Evolutionary conservation across 2,888 invertebrate genomes (phyloP).

Genomic region (Tipula vernalis): DNA sequence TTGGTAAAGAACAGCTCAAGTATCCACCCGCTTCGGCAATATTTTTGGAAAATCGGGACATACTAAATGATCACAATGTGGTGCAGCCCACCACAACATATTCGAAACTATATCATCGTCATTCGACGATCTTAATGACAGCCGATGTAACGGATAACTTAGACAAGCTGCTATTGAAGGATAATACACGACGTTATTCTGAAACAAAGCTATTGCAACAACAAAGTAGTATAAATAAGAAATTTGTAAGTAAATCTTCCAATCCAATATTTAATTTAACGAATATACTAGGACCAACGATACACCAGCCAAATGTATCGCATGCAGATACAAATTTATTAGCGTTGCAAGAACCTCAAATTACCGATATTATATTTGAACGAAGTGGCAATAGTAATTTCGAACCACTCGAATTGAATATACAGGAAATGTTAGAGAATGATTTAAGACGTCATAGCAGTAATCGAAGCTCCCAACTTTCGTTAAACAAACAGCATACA

Average conservation of each 20-base stretch:
- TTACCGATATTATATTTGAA: conserved; percentile 25
- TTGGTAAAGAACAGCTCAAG: conserved; percentile 21
- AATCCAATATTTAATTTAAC: conserved; percentile 15
- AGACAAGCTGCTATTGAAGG: conserved; percentile 26
- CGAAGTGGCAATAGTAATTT: conserved; percentile 34
- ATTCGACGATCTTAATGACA: conserved; percentile 28
- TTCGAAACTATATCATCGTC: conserved; percentile 32
- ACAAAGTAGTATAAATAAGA: conserved; percentile 18
- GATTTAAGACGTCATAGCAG: conserved; percentile 25
- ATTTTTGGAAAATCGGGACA: conserved; percentile 36
- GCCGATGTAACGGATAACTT: conserved; percentile 23
- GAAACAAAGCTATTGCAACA: conserved; percentile 33
- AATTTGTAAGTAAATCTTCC: conserved; percentile 8
- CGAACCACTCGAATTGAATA: conserved; percentile 38
- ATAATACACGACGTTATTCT: conserved; percentile 31
- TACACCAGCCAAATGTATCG: not conserved
- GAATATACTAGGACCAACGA: conserved; percentile 14
- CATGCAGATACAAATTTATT: not conserved
- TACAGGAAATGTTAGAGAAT: conserved; percentile 38
- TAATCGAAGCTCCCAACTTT: not conserved
- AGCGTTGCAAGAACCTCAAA: conserved; percentile 19
- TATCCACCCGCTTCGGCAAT: conserved; percentile 34
- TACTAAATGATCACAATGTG: conserved; percentile 27
- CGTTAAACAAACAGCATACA: not conserved
- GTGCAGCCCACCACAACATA: conserved; percentile 20